Evolutionary conservation across 2,113 vertebrate genomes (phyloP).

Genomic region (Sapajus apella): DNA sequence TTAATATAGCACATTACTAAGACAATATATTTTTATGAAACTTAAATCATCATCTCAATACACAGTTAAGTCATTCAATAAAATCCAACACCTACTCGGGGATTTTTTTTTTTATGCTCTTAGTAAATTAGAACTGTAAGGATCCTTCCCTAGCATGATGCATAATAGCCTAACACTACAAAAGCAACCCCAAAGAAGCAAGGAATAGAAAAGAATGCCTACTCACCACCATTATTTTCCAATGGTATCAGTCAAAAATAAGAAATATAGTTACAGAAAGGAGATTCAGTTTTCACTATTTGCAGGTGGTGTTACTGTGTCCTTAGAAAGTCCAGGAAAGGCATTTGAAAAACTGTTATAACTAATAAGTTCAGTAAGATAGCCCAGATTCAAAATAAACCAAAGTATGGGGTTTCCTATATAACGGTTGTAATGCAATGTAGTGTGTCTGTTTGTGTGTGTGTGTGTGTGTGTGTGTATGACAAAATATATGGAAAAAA

Average conservation of each 20-base stretch:
- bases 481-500: background rate
- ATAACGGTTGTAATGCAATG: background rate
- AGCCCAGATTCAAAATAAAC: conserved; percentile 16
- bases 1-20: conserved; percentile 67
- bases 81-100: conserved; percentile 50
- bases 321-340: background rate
- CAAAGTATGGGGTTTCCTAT: background rate
- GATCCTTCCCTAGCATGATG: background rate
- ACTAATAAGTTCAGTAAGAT: background rate
- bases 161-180: conserved; percentile 4
- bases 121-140: conserved; percentile 67
- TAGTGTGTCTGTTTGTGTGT: no score
- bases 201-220: background rate
- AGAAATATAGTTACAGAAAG: background rate
- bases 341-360: conserved; percentile 11
- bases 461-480: no score
- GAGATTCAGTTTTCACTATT: background rate
- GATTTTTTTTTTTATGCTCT: conserved; percentile 47
- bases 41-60: conserved; percentile 59
- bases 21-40: conserved; percentile 74
- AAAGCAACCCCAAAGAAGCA: background rate
- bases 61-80: conserved; percentile 65
- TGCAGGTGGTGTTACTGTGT: background rate
- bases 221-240: background rate
- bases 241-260: background rate